Conservation (phyloP, 1,140 invertebrate genomes). For the Lordiphosa collinella region DNA sequence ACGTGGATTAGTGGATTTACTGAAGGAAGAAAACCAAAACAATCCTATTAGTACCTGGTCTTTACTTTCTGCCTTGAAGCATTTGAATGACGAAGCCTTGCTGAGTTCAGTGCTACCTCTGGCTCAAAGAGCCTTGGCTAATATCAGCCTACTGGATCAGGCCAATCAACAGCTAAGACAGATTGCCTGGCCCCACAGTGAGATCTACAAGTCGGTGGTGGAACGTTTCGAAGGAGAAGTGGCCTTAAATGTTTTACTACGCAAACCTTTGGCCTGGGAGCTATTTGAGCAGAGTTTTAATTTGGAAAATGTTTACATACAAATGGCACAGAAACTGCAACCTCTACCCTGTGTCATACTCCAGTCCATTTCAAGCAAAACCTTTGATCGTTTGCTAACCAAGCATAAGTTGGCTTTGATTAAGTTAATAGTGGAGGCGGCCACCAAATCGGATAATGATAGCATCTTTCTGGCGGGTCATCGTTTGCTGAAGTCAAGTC, state of each 20-base stretch:
- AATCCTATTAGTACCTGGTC: conserved; percentile 21
- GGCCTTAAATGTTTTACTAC: conserved; percentile 33
- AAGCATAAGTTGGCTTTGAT: conserved; percentile 79
- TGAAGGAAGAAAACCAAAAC: conserved; percentile 37
- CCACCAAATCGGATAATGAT: conserved; percentile 81
- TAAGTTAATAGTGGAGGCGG: conserved; percentile 79
- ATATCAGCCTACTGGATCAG: conserved; percentile 3
- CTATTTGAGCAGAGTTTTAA: conserved; percentile 50
- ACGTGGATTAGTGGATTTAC: conserved; percentile 20
- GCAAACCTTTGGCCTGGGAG: conserved; percentile 48
- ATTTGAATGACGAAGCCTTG: conserved; percentile 80
- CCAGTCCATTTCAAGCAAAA: conserved; percentile 81
- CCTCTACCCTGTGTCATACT: conserved; percentile 62
- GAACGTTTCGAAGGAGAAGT: conserved; percentile 49
- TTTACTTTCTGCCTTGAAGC: conserved; percentile 79
- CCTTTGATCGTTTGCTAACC: conserved; percentile 80
- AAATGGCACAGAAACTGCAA: conserved; percentile 48
- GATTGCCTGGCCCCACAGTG: conserved; percentile 46
- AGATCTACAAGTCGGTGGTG: conserved; percentile 54
- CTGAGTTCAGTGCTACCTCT: conserved; percentile 79
- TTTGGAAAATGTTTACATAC: conserved; percentile 43
- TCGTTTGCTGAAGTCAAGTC: conserved; percentile 86
- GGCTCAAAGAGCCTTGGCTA: conserved; percentile 42
- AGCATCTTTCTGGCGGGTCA: conserved; percentile 82
- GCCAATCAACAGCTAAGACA: conserved; percentile 29